A percentile compares a stretch with the other conserved stretches of the same genome.
phyloP scores from a whole-genome alignment of 2,797 vertebrate genomes.

The Acomys russatus region DNA sequence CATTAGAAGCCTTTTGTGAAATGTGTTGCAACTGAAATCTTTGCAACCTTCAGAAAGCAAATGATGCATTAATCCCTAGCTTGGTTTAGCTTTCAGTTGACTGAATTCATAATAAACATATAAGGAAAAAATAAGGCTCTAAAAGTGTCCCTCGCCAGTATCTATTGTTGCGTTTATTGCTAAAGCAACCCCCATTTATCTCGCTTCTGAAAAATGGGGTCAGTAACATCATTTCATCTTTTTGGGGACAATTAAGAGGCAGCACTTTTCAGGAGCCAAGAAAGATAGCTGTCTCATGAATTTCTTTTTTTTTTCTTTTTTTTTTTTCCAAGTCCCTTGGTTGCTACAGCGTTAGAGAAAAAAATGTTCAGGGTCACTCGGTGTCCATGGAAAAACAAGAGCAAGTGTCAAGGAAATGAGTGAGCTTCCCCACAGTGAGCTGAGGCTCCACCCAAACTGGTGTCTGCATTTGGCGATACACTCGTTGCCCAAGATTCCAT shows the following conservation, averaged over 20 bases:
- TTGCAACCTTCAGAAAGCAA: conserved; percentile 40
- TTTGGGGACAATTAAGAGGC: conserved; percentile 62
- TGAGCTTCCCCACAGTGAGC: background rate
- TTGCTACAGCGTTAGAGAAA: conserved; percentile 66
- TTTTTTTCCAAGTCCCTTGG: conserved; percentile 76
- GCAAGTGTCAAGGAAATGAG: conserved; percentile 59
- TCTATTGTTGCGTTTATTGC: conserved; percentile 69
- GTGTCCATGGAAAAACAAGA: conserved; percentile 73
- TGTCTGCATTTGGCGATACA: background rate
- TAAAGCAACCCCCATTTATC: conserved; percentile 52
- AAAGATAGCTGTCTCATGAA: conserved; percentile 78
- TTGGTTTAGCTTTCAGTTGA: background rate
- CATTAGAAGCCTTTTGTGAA: background rate
- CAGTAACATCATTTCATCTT: conserved; percentile 69
- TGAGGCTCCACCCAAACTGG: background rate
- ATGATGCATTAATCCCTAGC: background rate
- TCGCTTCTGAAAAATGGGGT: conserved; percentile 73
- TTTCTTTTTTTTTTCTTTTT: conserved; percentile 66
- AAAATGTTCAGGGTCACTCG: conserved; percentile 75
- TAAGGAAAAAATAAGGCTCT: conserved; percentile 71
- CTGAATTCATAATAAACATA: conserved; percentile 62
- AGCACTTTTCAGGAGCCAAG: conserved; percentile 73
- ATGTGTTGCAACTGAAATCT: conserved; percentile 40
- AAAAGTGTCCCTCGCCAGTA: background rate
- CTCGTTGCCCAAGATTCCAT: background rate